Base-by-base conservation (phyloP, 2,113 vertebrate genomes). In the Paraplagusia blochii region DNA sequence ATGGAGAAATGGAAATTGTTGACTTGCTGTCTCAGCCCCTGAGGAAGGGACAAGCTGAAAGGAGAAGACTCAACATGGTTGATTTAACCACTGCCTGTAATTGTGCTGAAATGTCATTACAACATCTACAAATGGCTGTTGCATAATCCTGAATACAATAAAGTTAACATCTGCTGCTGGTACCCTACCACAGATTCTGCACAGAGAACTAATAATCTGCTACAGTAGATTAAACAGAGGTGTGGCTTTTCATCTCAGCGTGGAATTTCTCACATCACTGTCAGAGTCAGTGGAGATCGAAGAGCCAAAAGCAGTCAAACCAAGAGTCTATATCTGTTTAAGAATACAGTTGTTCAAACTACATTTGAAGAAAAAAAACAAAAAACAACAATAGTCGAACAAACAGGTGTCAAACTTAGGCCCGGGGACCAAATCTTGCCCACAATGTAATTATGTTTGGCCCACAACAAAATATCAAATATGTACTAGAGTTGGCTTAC, bases 191-290 rank as follows among this genome's bases (percentile, higher is more conserved):
- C 12, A 53, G 39, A 63, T 58, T 54, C 44, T 36, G 15, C 45
- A 70, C 43, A 7, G 45, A 69, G 72, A 69, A 65, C 76, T 82
- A 58, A 76, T 66, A 72, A 73, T 73, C 39, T 45, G 72, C 58
- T 15, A 17, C 53, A 34, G 53, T 16, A 68, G 53, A 84, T 83
- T 79, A 74, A 81, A 80, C 76, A 49, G 76, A 76, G 72, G 80
- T 63, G 72, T 72, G 83, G 69, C 54, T 70, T 83, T 69, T 73
- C 76, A 63, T 65, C 63, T 74, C 51, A 34, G 22, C 78, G 77
- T 2, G 82, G 88, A 88, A 90, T 88, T 74, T 88, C 82, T 81
- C 88, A 88, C 81, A 76, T 72, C 68, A 74, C 34, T 56, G 66
- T 53, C 44, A 61, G 54, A 34, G 38, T 74, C 52, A 22, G 44